Evolutionary conservation across 2,797 vertebrate species (phyloP).

Genomic region (Paguma larvata): DNA sequence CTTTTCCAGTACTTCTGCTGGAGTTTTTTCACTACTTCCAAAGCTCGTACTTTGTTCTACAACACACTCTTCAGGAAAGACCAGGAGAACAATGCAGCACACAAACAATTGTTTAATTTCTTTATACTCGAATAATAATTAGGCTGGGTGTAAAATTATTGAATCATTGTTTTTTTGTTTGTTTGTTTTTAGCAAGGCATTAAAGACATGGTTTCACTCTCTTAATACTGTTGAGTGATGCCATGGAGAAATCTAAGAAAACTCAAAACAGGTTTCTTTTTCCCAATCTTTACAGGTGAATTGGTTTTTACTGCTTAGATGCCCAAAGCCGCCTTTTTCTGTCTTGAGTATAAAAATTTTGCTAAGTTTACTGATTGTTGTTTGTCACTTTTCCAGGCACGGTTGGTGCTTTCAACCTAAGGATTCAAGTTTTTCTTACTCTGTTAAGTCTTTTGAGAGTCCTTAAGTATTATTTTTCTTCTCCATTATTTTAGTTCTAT

Average conservation of each 20-base stretch:
- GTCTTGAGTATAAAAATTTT: background rate
- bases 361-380: background rate
- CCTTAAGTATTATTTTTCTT: background rate
- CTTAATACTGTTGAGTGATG: background rate
- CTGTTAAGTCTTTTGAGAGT: background rate
- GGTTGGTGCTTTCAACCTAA: background rate
- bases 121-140: background rate
- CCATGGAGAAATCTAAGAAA: background rate
- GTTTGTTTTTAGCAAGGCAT: background rate
- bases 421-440: background rate
- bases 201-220: background rate
- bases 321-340: background rate
- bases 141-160: background rate
- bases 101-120: background rate
- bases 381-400: background rate
- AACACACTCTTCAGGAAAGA: background rate
- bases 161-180: background rate
- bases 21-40: background rate
- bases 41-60: background rate
- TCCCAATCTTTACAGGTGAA: background rate
- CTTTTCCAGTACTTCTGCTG: background rate
- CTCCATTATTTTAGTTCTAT: background rate
- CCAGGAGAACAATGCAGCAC: background rate
- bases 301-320: background rate
- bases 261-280: background rate